These are phyloP conservation scores for Moxostoma hubbsi DNA, from an alignment of 2,797 vertebrate species.

Conservation along the genomic window DNA sequence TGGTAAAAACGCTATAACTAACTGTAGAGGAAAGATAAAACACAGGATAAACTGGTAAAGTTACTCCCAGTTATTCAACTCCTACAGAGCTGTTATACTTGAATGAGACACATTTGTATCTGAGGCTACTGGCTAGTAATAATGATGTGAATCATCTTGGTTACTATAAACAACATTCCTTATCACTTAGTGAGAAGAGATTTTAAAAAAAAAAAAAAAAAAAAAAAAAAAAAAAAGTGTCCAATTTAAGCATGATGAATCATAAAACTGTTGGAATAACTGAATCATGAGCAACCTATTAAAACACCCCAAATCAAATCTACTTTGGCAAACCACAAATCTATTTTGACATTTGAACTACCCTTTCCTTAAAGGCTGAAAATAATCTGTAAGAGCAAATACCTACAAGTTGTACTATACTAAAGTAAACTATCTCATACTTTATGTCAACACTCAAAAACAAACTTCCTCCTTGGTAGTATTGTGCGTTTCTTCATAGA, in stretches of 20 bases:
- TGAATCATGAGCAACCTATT: not conserved
- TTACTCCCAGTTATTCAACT: not conserved
- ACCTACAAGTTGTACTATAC: no score
- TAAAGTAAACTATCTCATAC: no score
- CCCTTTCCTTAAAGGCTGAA: not conserved
- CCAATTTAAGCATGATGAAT: not conserved
- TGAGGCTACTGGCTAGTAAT: not conserved
- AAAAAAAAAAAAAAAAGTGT: no score
- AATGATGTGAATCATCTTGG: not conserved
- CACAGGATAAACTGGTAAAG: not conserved
- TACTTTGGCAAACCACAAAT: no score
- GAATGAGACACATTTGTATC: slow-evolving; percentile 7
- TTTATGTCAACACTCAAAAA: no score
- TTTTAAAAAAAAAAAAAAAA: no score
- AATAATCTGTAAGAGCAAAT: no score
- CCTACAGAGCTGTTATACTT: not conserved
- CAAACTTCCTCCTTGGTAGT: no score
- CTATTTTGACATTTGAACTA: not conserved
- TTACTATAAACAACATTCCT: not conserved
- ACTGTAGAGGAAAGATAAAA: no score
- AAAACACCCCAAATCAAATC: not conserved
- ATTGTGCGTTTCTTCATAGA: no score
- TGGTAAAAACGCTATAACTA: no score
- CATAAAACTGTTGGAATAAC: not conserved
- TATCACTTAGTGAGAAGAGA: not conserved